These are phyloP conservation scores for Paratilapia polleni DNA, from an alignment of 2,113 vertebrate species.

Conservation along the genomic window DNA sequence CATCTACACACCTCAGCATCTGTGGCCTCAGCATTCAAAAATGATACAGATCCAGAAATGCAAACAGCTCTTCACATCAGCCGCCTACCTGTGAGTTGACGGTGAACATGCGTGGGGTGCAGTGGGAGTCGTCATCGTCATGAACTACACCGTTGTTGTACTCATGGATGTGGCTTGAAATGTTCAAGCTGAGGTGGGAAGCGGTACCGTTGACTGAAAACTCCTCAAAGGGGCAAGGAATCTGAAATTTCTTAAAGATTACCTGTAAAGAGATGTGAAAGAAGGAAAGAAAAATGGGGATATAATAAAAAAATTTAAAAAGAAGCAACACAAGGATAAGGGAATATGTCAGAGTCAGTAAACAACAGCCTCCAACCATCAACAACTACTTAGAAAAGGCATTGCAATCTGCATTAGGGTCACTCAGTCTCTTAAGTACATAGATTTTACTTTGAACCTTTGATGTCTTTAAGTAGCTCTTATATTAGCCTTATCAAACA, in stretches of 20 bases:
- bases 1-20: background rate
- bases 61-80: background rate
- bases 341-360: background rate
- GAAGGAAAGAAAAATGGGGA: background rate
- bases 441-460: conserved; percentile 12
- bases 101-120: conserved; percentile 87
- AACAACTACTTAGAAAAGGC: background rate
- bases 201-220: conserved; percentile 78
- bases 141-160: conserved; percentile 70
- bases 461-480: conserved; percentile 34
- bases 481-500: conserved; percentile 40
- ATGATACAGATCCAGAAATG: background rate
- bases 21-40: background rate
- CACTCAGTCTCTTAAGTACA: conserved; percentile 23
- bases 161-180: conserved; percentile 54
- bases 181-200: conserved; percentile 37
- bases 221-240: conserved; percentile 87
- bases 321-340: background rate
- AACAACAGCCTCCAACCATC: conserved; percentile 11
- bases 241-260: conserved; percentile 96
- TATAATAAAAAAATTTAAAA: background rate
- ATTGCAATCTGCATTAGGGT: conserved; percentile 33
- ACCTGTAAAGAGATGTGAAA: conserved; percentile 81
- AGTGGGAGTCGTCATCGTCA: conserved; percentile 71
- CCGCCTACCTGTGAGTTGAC: conserved; percentile 91